Percentiles rank a stretch among this genome's conserved stretches.
phyloP scores from a whole-genome alignment of 2,797 vertebrate genomes.

The Gastrophryne carolinensis region DNA sequence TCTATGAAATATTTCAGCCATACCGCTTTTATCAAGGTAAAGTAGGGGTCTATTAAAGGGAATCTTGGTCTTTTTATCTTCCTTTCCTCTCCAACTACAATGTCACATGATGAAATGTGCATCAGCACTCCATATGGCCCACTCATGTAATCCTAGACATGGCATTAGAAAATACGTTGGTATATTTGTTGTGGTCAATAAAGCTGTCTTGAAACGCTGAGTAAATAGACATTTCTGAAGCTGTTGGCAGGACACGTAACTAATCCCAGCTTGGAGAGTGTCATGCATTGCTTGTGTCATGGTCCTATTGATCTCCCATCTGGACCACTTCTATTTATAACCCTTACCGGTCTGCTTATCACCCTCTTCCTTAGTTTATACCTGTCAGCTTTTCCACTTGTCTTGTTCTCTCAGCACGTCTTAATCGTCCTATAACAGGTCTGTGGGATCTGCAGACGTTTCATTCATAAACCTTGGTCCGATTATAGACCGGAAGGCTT shows the following conservation, averaged over 20 bases:
- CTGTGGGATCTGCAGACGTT: neutral
- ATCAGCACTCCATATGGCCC: neutral
- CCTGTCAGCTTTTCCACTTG: constrained; percentile 40
- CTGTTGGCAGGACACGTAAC: constrained; percentile 24
- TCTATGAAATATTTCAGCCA: constrained; percentile 17
- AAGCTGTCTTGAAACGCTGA: constrained; percentile 38
- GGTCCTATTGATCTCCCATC: constrained; percentile 46
- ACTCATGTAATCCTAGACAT: constrained; percentile 11
- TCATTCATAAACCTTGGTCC: neutral
- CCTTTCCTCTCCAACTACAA: neutral
- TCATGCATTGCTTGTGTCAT: constrained; percentile 46
- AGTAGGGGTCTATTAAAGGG: constrained; percentile 22
- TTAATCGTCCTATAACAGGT: constrained; percentile 19
- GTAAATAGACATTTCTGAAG: constrained; percentile 32
- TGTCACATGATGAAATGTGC: neutral
- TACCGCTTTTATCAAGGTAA: constrained; percentile 27
- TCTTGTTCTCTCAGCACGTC: constrained; percentile 25
- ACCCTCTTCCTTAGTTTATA: constrained; percentile 22
- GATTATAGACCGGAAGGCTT: neutral
- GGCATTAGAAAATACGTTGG: constrained; percentile 10
- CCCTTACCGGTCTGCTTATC: neutral
- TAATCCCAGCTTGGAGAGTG: constrained; percentile 46
- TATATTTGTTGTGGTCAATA: constrained; percentile 42
- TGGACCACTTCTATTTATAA: constrained; percentile 49
- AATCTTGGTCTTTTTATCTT: constrained; percentile 23